Conservation (phyloP, 1,140 invertebrate genomes). For the honey bee (Apis mellifera) region DNA sequence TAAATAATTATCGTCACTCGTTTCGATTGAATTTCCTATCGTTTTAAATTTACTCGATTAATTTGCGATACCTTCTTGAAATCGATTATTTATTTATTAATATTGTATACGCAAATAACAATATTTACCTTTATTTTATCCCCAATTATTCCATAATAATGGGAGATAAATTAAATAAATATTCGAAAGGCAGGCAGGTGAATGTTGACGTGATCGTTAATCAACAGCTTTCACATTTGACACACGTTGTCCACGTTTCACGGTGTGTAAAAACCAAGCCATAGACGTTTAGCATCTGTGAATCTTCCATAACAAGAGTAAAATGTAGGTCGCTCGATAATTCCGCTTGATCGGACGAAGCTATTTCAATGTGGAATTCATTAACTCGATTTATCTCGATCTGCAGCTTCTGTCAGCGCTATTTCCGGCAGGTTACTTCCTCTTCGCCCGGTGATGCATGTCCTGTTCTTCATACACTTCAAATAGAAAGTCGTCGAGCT, state of each 20-base stretch:
- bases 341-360: slow-evolving; percentile 60
- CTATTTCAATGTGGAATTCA: slow-evolving; percentile 70
- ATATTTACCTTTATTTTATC: neutral
- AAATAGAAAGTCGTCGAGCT: slow-evolving; percentile 11
- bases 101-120: too few relatives aligned
- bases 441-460: slow-evolving; percentile 36
- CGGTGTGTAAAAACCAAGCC: slow-evolving; percentile 8
- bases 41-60: too few relatives aligned
- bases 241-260: neutral
- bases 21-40: too few relatives aligned
- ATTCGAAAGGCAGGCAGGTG: neutral
- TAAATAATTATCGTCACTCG: too few relatives aligned
- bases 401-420: slow-evolving; percentile 50
- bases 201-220: neutral
- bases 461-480: slow-evolving; percentile 35
- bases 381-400: slow-evolving; percentile 69
- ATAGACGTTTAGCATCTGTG: slow-evolving; percentile 44
- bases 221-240: neutral
- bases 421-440: slow-evolving; percentile 61
- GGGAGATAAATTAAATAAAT: neutral
- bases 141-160: too few relatives aligned
- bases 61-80: too few relatives aligned
- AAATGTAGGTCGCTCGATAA: slow-evolving; percentile 71
- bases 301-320: slow-evolving; percentile 53
- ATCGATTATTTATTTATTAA: too few relatives aligned